Percentiles rank a stretch among this genome's conserved stretches.
Conservation (phyloP, 2,888 invertebrate species). For the Heliconius charithonia region DNA sequence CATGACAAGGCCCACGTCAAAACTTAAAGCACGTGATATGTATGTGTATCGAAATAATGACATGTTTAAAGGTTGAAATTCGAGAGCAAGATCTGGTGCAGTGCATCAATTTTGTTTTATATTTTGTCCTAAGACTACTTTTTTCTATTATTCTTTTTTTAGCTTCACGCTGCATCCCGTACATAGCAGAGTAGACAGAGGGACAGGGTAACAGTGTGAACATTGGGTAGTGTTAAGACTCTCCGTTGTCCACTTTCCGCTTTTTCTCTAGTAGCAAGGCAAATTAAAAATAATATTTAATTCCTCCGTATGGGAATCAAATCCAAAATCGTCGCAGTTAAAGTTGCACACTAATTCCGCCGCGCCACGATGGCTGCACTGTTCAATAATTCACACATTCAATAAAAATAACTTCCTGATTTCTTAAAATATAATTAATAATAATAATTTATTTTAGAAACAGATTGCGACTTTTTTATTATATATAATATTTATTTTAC, state of each 20-base stretch:
- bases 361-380: neutral
- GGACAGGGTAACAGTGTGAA: too few species aligned
- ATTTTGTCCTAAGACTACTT: too few species aligned
- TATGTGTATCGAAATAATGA: neutral
- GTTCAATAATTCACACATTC: too few species aligned
- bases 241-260: neutral
- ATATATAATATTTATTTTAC: too few species aligned
- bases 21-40: conserved; percentile 3
- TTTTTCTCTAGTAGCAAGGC: neutral
- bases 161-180: neutral
- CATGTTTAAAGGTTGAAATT: conserved; percentile 1
- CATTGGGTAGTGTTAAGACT: neutral
- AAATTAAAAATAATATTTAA: neutral
- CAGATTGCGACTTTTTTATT: too few species aligned
- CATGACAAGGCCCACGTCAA: neutral
- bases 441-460: too few species aligned
- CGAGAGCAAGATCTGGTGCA: neutral
- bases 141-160: too few species aligned
- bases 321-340: neutral
- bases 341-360: neutral
- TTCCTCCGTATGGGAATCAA: neutral
- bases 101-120: neutral
- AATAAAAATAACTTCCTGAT: too few species aligned
- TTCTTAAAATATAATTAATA: too few species aligned
- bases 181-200: neutral